Conservation (phyloP, 2,888 invertebrate genomes). For the Eurytoma adleriae region DNA sequence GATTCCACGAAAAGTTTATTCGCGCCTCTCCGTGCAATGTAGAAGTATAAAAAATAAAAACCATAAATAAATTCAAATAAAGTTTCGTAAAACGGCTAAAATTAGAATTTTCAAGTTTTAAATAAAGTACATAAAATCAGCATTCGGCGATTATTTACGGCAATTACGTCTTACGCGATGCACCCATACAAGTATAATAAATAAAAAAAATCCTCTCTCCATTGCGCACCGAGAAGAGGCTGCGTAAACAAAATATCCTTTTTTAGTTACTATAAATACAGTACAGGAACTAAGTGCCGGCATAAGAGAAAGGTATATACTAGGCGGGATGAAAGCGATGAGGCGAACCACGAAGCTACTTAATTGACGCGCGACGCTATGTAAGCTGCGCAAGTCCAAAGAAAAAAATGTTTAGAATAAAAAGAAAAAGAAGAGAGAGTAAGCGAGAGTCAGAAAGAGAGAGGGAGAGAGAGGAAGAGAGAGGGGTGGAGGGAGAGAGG, state of each 20-base stretch:
- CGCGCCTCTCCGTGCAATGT: too few relatives aligned
- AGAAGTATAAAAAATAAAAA: too few relatives aligned
- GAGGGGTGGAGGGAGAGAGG: background rate
- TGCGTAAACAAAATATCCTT: conserved; percentile 11
- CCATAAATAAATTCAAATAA: too few relatives aligned
- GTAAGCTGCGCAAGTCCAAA: too few relatives aligned
- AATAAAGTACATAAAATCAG: background rate
- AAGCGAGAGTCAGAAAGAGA: background rate
- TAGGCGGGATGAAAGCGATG: conserved; percentile 11
- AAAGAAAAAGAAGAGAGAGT: conserved; percentile 21
- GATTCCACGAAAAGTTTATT: too few relatives aligned
- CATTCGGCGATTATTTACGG: too few relatives aligned
- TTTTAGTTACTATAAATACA: conserved; percentile 35
- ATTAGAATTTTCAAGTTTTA: too few relatives aligned
- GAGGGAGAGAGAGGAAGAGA: background rate
- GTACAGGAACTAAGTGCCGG: background rate
- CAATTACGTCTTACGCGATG: too few relatives aligned
- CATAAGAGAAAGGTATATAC: conserved; percentile 11
- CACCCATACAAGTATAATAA: too few relatives aligned
- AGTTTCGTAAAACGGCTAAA: too few relatives aligned
- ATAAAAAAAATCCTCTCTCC: background rate
- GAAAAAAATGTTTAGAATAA: conserved; percentile 12
- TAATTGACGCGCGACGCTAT: conserved; percentile 4
- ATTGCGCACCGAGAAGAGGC: background rate
- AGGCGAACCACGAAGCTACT: background rate